Conservation (phyloP, 1,140 invertebrate genomes). For the Portunus trituberculatus region DNA sequence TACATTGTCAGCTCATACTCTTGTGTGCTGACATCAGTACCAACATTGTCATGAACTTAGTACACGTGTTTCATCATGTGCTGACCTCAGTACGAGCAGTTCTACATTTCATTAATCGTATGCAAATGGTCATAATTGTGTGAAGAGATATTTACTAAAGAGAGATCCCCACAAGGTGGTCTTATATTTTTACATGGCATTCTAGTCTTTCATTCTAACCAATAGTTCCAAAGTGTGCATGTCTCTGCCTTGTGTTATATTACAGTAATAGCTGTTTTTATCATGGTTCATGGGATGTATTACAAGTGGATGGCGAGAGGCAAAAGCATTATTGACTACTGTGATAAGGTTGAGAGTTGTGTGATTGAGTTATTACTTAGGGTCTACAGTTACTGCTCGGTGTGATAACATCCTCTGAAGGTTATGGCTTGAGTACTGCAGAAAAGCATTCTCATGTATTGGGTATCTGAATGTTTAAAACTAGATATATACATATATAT, state of each 20-base stretch:
- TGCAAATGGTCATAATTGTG: constrained; percentile 76
- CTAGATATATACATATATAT: constrained; percentile 33
- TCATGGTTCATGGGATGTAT: constrained; percentile 72
- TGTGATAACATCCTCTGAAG: constrained; percentile 60
- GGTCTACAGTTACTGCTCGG: constrained; percentile 39
- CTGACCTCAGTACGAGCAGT: constrained; percentile 65
- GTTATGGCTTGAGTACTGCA: constrained; percentile 51
- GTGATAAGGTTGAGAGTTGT: constrained; percentile 72
- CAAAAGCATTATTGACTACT: constrained; percentile 60
- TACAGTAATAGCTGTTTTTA: constrained; percentile 74
- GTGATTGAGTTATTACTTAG: constrained; percentile 45
- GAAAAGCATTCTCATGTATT: constrained; percentile 43
- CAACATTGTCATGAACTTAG: constrained; percentile 38
- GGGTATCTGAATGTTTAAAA: constrained; percentile 55
- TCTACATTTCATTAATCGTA: constrained; percentile 71
- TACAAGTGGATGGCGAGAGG: constrained; percentile 69
- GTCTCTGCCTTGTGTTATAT: constrained; percentile 74
- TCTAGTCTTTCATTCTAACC: constrained; percentile 76
- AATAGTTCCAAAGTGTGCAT: constrained; percentile 74
- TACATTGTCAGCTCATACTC: constrained; percentile 2
- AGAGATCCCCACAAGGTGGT: constrained; percentile 74
- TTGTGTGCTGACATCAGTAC: constrained; percentile 59
- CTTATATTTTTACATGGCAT: constrained; percentile 74
- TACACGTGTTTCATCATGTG: constrained; percentile 48
- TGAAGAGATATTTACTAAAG: constrained; percentile 76